A percentile compares a stretch with the other conserved stretches of the same genome.
These are phyloP conservation scores for Naja naja DNA, from an alignment of 2,113 vertebrate species.

Conservation along the genomic window DNA sequence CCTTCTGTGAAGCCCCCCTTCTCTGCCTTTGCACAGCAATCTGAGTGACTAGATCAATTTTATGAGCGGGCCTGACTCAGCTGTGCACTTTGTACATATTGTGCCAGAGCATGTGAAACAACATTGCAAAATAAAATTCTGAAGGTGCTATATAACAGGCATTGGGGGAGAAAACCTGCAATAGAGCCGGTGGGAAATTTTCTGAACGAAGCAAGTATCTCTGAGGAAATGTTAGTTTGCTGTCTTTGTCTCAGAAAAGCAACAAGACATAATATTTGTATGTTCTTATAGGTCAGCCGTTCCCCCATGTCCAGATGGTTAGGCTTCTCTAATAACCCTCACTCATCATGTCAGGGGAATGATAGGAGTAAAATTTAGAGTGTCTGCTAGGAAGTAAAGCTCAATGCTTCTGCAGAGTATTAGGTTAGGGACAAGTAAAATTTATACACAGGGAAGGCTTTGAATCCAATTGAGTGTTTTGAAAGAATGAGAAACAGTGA, in stretches of 20 bases:
- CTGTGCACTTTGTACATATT: background rate
- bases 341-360: background rate
- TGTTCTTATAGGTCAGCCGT: background rate
- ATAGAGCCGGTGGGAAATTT: background rate
- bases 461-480: background rate
- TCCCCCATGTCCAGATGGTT: background rate
- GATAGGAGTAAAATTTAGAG: background rate
- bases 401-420: background rate
- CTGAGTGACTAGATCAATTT: background rate
- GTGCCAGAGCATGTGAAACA: background rate
- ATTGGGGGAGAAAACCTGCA: background rate
- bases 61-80: background rate
- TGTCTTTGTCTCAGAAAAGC: background rate
- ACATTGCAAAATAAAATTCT: background rate
- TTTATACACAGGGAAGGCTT: background rate
- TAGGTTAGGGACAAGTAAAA: background rate
- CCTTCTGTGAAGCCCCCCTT: background rate
- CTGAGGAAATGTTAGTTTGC: background rate
- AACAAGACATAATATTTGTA: background rate
- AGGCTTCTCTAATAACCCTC: background rate
- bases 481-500: background rate
- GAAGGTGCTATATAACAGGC: background rate
- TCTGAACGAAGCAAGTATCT: background rate
- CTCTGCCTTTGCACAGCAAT: background rate
- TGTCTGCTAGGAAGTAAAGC: background rate